Base-by-base conservation (phyloP, 2,797 vertebrate genomes). In the Botia kubotai region DNA sequence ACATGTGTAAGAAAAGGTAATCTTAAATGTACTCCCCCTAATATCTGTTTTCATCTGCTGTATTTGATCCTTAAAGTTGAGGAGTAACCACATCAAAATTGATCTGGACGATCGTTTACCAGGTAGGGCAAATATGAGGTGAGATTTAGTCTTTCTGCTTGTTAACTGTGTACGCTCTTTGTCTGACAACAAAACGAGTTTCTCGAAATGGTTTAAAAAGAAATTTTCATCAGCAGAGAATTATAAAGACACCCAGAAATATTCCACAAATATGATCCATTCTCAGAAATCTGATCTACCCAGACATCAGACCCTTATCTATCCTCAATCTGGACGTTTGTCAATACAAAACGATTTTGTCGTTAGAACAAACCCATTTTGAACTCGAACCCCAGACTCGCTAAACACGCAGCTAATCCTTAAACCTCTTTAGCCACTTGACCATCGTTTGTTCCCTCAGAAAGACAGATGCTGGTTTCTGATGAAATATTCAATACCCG, bases 401-500 rank as follows among this genome's bases (percentile, higher is more conserved):
- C 6, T 16, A 70, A 60, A 60, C 71, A 68, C 69, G 12, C 48
- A 80, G 69, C 53, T 72, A 63, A 79, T 73, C 67, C 79, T 81
- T 79, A 73, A 74, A 75, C 68, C 60, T 69, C 70, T 67, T 72
- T 71, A 46, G 75, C 69, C 76, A 77, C 75, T 79, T 80, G 58
- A 84, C 77, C 63, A 66, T 69, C 60, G 48, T 85, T 77, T 72
- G 50, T 84, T 84, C 21, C 16, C 71, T 71, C 50, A 82, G 66
- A 58, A 85, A 82, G 75, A 85, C 79, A 75, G 63, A 75, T 72
- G 73, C 50, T 29, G 52, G 63, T 84, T 67, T 80, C 68, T 82
- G 66, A 86, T 88, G 76, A 88, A 86, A 88, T 85, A 87, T 85
- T 87, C 80, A 85, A 62, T 66, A 82, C 52, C 58, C 80, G 85